Base-by-base conservation (phyloP, 1,140 invertebrate genomes). In the Agraylea sexmaculata region DNA sequence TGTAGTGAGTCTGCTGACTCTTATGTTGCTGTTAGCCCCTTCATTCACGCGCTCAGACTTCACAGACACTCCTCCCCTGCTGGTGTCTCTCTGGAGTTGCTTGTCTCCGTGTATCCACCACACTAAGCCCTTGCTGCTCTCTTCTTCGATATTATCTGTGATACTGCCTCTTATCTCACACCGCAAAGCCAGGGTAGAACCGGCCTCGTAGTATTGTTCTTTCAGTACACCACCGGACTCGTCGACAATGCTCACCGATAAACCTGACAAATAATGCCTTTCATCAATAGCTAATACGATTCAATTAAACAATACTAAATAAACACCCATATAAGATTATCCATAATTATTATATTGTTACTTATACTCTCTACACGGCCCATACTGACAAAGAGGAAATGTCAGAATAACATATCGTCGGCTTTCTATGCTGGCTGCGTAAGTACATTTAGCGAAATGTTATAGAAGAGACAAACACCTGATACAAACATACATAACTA, bases 181-280 rank as follows among this genome's bases (percentile, higher is more conserved):
- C 36, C 77, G 69, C 47, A 83, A 60, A 41, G 82, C 78, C 40
- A 84, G 71, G 2, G 80, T 83, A 38, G 77, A 81, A 50, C 82
- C 80, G 0, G 78, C 78, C 53, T 84, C 78, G 53, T 82, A 81
- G 55, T 78, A 80, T 51, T 82, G 80, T 58, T 81, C 80, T 42
- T 71, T 62, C 17, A 82, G 62, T 6, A 72, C 72, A 49, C 70
- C 68, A 4, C 77, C 79, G 43, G 77, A 69, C 46, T 78, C 76
- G 53, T 83, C 80, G 20, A 83, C 74, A 53, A 84, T 81, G 60
- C 75, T 73, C 12, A 83, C 78, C 55, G 79, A 77, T 18, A 80
- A 79, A 17, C 77, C 80, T 84, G 62, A 10, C 45, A 42, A 28
- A 21, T 19, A 27, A 37, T 11, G 4, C 11, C 17, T 37, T 11